Evolutionary conservation across 2,113 vertebrate genomes (phyloP).

Genomic region (Galeopterus variegatus): DNA sequence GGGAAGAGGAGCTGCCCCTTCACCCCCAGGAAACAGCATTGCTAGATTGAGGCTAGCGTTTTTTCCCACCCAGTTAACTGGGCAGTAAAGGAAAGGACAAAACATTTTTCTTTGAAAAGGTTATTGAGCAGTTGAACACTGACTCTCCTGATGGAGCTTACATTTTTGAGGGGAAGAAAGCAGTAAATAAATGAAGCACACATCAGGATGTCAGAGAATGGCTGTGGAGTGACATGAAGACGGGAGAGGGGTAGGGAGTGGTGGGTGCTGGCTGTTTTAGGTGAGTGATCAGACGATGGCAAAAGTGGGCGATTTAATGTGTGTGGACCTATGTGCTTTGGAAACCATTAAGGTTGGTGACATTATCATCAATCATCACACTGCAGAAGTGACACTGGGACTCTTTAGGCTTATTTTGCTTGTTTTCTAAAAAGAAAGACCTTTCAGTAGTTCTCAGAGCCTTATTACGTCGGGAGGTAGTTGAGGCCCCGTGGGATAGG

Average conservation of each 20-base stretch:
- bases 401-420: not conserved
- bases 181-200: rapidly evolving
- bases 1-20: not conserved
- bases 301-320: rapidly evolving
- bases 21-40: rapidly evolving
- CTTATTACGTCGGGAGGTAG: not conserved
- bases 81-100: not conserved
- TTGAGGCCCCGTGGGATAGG: rapidly evolving
- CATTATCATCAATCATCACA: rapidly evolving
- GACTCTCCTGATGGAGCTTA: not conserved
- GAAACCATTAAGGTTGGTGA: not conserved
- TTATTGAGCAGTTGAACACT: not conserved
- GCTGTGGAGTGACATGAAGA: too few species aligned
- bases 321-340: not conserved
- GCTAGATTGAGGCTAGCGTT: not conserved
- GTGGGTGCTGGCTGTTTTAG: rapidly evolving
- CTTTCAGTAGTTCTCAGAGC: not conserved
- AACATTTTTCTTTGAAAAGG: not conserved
- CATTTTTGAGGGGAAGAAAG: not conserved
- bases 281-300: not conserved
- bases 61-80: not conserved
- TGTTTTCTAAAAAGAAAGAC: not conserved
- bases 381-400: rapidly evolving
- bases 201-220: rapidly evolving
- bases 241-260: rapidly evolving